Evolutionary conservation across 2,113 vertebrate genomes (phyloP).

Genomic region (Orycteropus afer): DNA sequence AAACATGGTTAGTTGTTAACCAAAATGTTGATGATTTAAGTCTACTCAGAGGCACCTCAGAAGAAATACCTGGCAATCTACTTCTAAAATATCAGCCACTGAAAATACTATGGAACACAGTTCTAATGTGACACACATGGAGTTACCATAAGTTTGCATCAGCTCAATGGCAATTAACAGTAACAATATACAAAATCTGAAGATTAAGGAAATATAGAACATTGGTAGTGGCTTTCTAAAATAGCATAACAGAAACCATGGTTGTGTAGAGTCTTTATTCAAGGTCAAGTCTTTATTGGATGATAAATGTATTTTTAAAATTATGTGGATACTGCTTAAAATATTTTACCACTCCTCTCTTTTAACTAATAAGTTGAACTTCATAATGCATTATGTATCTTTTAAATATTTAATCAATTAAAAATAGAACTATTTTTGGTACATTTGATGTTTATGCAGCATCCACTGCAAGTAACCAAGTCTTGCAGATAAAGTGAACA

Average conservation of each 20-base stretch:
- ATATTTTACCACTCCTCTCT: not conserved
- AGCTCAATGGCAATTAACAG: not conserved
- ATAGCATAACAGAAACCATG: not conserved
- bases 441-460: not conserved
- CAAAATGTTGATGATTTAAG: no score
- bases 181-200: not conserved
- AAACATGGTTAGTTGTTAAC: no score
- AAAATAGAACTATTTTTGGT: not conserved
- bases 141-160: not conserved
- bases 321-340: not conserved
- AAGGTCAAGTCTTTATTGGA: not conserved
- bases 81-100: no score
- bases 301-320: not conserved
- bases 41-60: no score
- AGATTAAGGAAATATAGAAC: not conserved
- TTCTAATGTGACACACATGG: not conserved
- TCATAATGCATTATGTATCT: not conserved
- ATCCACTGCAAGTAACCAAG: not conserved
- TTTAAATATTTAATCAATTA: not conserved
- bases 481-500: not conserved
- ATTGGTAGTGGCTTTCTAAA: not conserved
- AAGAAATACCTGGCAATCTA: no score
- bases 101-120: no score
- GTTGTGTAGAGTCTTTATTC: not conserved
- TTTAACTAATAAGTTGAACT: not conserved